These are phyloP conservation scores for Mythimna ferrago DNA, from an alignment of 2,888 invertebrate species.

Conservation along the genomic window DNA sequence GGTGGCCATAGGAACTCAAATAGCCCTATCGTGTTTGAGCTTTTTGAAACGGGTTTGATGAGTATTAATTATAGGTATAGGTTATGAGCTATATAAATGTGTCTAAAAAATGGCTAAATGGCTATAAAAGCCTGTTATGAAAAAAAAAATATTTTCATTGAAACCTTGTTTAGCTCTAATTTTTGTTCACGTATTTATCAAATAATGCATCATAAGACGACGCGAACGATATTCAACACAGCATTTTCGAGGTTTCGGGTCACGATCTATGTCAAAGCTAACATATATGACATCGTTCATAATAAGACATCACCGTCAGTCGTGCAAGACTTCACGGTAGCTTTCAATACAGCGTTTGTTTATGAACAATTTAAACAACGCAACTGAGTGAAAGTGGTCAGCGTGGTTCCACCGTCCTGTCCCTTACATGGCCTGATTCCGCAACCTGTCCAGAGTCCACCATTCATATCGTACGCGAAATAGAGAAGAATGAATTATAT, in stretches of 20 bases:
- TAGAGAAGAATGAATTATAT: constrained; percentile 56
- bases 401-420: constrained; percentile 58
- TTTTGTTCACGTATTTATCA: constrained; percentile 17
- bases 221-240: constrained; percentile 19
- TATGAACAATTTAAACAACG: constrained; percentile 24
- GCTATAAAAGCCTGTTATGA: too few species aligned
- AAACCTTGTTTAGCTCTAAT: neutral
- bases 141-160: too few species aligned
- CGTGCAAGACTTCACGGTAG: constrained; percentile 1
- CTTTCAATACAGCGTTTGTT: constrained; percentile 18
- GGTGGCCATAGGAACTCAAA: too few species aligned
- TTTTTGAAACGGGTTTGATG: too few species aligned
- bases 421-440: constrained; percentile 74
- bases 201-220: constrained; percentile 17
- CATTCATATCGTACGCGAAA: constrained; percentile 35
- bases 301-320: constrained; percentile 46
- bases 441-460: constrained; percentile 66
- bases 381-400: constrained; percentile 78
- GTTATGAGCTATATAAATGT: too few species aligned
- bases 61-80: too few species aligned
- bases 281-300: constrained; percentile 70
- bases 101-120: too few species aligned
- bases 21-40: too few species aligned
- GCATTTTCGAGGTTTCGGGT: constrained; percentile 52
- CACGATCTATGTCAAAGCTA: constrained; percentile 67